phyloP scores from a whole-genome alignment of 1,140 invertebrate species.

The Mesaphorura yosii region DNA sequence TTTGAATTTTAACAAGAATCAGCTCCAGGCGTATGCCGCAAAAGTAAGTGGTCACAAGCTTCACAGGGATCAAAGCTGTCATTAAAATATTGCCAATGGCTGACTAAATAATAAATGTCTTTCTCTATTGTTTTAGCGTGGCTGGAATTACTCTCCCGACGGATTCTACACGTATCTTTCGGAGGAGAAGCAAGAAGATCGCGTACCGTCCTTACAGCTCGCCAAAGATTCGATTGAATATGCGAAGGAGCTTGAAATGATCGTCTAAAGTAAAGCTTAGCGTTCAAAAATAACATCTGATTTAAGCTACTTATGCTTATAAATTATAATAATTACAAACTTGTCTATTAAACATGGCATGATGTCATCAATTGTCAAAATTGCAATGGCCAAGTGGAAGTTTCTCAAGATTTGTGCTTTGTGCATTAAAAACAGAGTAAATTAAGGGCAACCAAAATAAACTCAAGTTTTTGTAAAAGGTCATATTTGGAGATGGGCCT shows the following conservation, averaged over 20 bases:
- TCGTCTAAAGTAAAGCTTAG: conserved; percentile 59
- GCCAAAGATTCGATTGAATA: conserved; percentile 92
- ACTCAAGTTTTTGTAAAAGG: no score
- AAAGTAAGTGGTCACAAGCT: conserved; percentile 27
- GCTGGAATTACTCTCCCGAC: conserved; percentile 62
- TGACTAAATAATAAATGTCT: neutral
- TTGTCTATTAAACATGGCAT: no score
- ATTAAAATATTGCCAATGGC: neutral
- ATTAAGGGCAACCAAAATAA: no score
- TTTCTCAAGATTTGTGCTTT: no score
- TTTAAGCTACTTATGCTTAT: no score
- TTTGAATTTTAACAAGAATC: conserved; percentile 58
- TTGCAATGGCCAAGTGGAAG: no score
- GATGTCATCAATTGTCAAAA: no score
- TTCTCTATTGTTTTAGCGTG: conserved; percentile 38
- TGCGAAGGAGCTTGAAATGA: conserved; percentile 97
- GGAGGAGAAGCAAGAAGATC: conserved; percentile 64
- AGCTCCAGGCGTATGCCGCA: conserved; percentile 22
- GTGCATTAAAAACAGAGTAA: no score
- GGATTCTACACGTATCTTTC: conserved; percentile 66
- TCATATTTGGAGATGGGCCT: no score
- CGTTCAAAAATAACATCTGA: no score
- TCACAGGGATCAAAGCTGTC: no score
- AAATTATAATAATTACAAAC: no score
- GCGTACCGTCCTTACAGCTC: conserved; percentile 74